Conservation (phyloP, 2,113 vertebrate genomes). For the Regulus satrapa region DNA sequence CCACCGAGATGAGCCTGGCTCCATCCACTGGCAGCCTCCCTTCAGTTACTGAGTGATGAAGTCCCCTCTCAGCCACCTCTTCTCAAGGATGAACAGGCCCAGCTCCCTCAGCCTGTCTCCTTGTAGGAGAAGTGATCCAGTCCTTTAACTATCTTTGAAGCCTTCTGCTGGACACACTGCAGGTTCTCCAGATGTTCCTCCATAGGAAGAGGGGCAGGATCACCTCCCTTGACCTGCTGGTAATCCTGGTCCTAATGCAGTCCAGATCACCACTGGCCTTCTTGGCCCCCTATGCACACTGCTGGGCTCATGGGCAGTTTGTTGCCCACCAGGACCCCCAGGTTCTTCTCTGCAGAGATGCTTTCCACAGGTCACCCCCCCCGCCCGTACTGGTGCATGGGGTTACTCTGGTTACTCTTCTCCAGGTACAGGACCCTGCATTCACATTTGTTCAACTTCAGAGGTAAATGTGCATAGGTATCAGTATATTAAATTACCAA, state of each 20-base stretch:
- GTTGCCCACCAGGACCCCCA: not conserved
- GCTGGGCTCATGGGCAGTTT: not conserved
- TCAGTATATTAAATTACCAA: not conserved
- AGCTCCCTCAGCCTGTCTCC: not conserved
- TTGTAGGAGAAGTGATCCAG: not conserved
- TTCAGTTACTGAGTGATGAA: not conserved
- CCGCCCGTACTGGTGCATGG: not conserved
- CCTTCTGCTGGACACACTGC: accelerated
- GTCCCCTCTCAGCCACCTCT: not conserved
- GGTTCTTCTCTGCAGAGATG: not conserved
- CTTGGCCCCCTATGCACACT: not conserved
- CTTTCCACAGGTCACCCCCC: not conserved
- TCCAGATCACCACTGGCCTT: not conserved
- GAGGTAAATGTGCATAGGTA: not conserved
- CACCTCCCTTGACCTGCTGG: accelerated
- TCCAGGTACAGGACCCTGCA: not conserved
- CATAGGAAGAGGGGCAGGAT: not conserved
- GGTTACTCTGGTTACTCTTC: too few species aligned
- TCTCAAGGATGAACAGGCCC: not conserved
- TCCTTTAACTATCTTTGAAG: not conserved
- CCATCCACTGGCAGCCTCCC: not conserved
- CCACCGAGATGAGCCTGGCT: not conserved
- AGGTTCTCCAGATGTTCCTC: not conserved
- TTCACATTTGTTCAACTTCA: not conserved
- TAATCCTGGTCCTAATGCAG: too few species aligned